Evolutionary conservation across 2,888 invertebrate species (phyloP), one percentile per base, ranked within the genome.

Genomic region (Cyclophora punctaria): DNA sequence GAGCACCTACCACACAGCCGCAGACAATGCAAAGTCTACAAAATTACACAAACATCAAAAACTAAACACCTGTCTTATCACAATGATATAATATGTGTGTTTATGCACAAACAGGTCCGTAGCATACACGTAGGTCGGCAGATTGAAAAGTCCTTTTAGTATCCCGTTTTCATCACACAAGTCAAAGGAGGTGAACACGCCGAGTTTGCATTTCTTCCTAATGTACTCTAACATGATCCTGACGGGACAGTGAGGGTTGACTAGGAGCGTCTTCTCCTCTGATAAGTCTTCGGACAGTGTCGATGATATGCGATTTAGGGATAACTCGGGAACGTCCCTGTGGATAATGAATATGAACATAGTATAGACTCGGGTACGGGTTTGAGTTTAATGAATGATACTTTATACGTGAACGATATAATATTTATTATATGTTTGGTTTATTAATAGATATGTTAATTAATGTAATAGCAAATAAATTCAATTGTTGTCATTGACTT

Each of bases 211-310:
- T 49, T 70, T 74, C 63, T 79, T 82, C 54, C 87, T 62, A 5
- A 87, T 83, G 50, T 81, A 85, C 58, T 87, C 87, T 56, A 87
- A 62, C 79, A 88, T 81, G 4, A 84, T 73, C 41, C 87, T 64
- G 2, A 84, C 77, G 0, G 73, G 78, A 41, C 87, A 84, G 35
- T 73, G 62, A 0, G 87, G 87, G 66, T 87, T 86, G 0, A 87
- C 81, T 7, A 87, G 63, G 5, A 87, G 48, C 0, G 64, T 69
- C 60, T 78, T 83, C 58, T 86, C 86, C 0, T 71, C 57, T 0
- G 82, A 64, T 1, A 66, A 33, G 43, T 86, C 58, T 56, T 0
- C 63, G 59, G 0, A 70, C 63, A 0, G 59, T 4, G 20, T 3
- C 3, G 3, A 7, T 3, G 5, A 5, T 44, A 1, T 33, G 43